phyloP scores from a whole-genome alignment of 2,797 vertebrate species.

The Kryptopterus vitreolus region DNA sequence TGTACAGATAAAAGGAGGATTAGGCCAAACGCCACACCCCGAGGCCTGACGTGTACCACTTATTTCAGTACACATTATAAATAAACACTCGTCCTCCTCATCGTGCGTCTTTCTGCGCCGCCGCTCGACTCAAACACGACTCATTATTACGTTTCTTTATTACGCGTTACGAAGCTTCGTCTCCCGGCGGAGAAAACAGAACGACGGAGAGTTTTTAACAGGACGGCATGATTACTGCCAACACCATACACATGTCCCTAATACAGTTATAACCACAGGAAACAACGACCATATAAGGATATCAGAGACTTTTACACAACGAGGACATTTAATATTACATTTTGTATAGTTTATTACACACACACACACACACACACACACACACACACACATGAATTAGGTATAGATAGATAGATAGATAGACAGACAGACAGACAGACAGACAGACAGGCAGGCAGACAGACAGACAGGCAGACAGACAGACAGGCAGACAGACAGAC shows the following conservation, averaged over 20 bases:
- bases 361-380: too few species aligned
- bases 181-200: too few species aligned
- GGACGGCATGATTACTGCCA: not conserved
- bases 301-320: not conserved
- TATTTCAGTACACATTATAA: constrained; percentile 17
- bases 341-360: too few species aligned
- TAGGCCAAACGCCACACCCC: constrained; percentile 51
- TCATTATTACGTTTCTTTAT: not conserved
- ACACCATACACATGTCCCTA: not conserved
- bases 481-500: too few species aligned
- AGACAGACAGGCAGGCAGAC: too few species aligned
- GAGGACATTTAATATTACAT: not conserved
- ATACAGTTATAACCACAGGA: not conserved
- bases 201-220: not conserved
- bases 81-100: not conserved
- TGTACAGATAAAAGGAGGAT: constrained; percentile 59
- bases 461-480: too few species aligned
- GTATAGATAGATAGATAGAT: too few species aligned
- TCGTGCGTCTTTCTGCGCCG: too few species aligned
- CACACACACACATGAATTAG: too few species aligned
- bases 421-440: too few species aligned
- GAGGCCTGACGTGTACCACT: constrained; percentile 61
- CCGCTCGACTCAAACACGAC: too few species aligned
- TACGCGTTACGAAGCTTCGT: not conserved
- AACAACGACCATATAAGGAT: not conserved